A percentile compares a stretch with the other conserved stretches of the same genome.
Evolutionary conservation across 2,113 vertebrate species (phyloP).

Genomic region (Eupsittula cactorum): DNA sequence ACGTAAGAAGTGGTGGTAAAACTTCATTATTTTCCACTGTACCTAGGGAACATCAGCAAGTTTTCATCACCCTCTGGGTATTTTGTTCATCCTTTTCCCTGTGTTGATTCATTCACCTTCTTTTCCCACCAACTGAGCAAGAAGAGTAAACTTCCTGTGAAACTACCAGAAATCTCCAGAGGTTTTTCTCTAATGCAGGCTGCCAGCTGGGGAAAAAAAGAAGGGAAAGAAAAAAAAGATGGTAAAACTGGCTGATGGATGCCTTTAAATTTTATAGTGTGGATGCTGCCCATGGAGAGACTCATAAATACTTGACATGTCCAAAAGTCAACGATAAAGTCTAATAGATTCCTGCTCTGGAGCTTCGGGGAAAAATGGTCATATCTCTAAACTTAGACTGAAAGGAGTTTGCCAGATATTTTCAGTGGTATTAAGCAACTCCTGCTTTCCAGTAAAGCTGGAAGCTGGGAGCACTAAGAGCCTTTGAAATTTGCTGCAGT

Average conservation of each 20-base stretch:
- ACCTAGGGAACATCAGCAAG: neutral
- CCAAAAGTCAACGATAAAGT: neutral
- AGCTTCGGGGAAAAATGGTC: neutral
- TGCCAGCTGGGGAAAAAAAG: neutral
- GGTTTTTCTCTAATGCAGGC: neutral
- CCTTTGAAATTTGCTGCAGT: slow-evolving; percentile 27
- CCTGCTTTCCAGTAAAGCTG: slow-evolving; percentile 58
- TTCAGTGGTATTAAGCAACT: slow-evolving; percentile 32
- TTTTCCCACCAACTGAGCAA: neutral
- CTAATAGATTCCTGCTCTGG: neutral
- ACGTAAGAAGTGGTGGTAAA: neutral
- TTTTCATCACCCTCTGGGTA: neutral
- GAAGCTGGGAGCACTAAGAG: neutral
- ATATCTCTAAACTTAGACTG: slow-evolving; percentile 8
- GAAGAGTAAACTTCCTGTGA: neutral
- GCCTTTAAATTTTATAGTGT: neutral
- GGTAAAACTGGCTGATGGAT: neutral
- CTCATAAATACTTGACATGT: neutral
- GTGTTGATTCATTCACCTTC: neutral
- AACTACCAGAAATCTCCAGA: neutral
- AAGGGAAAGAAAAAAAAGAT: too few species aligned
- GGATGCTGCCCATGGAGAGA: neutral
- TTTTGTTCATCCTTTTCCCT: neutral
- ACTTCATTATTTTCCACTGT: neutral
- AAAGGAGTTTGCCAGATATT: slow-evolving; percentile 3